Percentiles rank a stretch among this genome's conserved stretches.
These are phyloP conservation scores for Polypterus senegalus DNA, from an alignment of 2,113 vertebrate genomes.

Conservation along the genomic window DNA sequence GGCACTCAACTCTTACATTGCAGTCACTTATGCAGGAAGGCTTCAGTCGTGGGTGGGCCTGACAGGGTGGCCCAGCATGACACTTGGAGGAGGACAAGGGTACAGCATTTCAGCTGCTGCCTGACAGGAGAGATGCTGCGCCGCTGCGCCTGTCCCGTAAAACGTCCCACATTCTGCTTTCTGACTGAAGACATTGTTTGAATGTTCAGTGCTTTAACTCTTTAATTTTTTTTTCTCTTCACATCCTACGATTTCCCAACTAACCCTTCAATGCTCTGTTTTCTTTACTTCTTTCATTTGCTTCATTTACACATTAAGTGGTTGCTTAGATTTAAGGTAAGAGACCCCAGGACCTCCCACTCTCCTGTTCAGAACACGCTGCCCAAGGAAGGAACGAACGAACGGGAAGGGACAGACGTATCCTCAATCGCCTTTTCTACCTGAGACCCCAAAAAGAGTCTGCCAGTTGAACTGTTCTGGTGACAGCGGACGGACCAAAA, in stretches of 20 bases:
- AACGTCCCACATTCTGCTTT: constrained; percentile 44
- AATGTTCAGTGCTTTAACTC: constrained; percentile 63
- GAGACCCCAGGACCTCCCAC: constrained; percentile 63
- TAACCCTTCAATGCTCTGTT: constrained; percentile 74
- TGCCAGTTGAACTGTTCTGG: no score
- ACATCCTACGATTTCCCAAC: constrained; percentile 63
- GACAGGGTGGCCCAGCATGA: no score
- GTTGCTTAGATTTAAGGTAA: constrained; percentile 99
- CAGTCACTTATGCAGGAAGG: constrained; percentile 19
- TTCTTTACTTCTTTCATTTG: constrained; percentile 76
- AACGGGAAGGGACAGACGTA: no score
- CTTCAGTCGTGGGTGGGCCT: constrained; percentile 1
- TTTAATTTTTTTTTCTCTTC: constrained; percentile 58
- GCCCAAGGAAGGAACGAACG: no score
- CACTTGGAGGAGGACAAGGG: no score
- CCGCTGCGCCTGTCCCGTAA: no score
- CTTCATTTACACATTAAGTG: constrained; percentile 87
- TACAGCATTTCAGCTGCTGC: no score
- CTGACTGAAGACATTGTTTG: constrained; percentile 56
- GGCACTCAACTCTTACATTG: constrained; percentile 20
- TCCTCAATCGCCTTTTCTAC: no score
- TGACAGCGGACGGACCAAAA: no score
- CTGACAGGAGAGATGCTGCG: not conserved
- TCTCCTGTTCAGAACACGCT: constrained; percentile 9
- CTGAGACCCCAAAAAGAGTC: no score